Evolutionary conservation across 2,888 invertebrate genomes (phyloP).

Genomic region (Coelopa pilipes): DNA sequence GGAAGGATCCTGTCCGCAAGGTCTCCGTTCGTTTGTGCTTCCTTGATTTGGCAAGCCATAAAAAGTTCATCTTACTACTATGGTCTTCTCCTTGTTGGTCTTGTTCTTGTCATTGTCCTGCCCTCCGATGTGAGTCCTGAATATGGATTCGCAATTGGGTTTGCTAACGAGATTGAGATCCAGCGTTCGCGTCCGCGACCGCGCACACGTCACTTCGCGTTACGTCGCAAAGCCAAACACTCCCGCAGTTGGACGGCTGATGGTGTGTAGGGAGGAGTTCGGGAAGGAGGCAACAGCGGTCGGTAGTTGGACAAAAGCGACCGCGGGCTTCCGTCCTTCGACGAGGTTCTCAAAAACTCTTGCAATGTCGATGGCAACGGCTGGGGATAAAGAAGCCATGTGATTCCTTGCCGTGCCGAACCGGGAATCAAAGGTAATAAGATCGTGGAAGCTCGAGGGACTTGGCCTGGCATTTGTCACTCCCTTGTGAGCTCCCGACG

Average conservation of each 20-base stretch:
- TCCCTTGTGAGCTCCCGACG: too few relatives aligned
- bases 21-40: slow-evolving; percentile 8
- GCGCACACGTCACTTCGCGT: neutral
- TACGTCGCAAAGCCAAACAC: slow-evolving; percentile 12
- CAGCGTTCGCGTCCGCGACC: neutral
- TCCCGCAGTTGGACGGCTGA: too few relatives aligned
- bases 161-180: too few relatives aligned
- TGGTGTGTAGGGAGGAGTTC: neutral
- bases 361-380: too few relatives aligned
- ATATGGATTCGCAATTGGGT: neutral
- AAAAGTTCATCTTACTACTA: too few relatives aligned
- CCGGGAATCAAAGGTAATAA: too few relatives aligned
- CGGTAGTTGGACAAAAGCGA: slow-evolving; percentile 61
- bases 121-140: neutral
- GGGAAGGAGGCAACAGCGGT: slow-evolving; percentile 40
- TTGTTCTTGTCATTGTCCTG: neutral
- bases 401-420: too few relatives aligned
- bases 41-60: slow-evolving; percentile 13
- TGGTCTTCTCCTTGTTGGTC: too few relatives aligned
- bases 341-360: too few relatives aligned
- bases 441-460: too few relatives aligned
- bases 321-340: slow-evolving; percentile 58
- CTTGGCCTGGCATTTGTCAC: too few relatives aligned
- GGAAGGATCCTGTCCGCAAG: neutral
- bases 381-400: too few relatives aligned